Conservation (phyloP, 2,888 invertebrate species). For the Tetragonisca angustula region DNA sequence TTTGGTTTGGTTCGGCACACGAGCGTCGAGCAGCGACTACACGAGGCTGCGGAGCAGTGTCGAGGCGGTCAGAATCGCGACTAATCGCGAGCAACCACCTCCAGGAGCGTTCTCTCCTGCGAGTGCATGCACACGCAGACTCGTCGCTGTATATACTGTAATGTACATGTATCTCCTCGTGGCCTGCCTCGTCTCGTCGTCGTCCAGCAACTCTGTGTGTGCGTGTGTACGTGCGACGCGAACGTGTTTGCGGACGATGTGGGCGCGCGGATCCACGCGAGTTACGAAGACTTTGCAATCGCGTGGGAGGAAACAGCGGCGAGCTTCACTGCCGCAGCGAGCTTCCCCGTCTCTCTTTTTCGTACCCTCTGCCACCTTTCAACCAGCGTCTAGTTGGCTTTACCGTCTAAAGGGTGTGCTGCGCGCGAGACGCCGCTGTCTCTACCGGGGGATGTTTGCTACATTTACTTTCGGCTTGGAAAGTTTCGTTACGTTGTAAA, state of each 20-base stretch:
- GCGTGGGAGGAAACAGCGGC: conserved; percentile 47
- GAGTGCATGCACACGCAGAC: conserved; percentile 34
- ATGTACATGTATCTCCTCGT: too few species aligned
- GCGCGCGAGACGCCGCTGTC: too few species aligned
- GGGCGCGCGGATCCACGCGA: conserved; percentile 20
- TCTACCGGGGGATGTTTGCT: neutral
- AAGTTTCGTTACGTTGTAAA: too few species aligned
- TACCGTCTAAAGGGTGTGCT: neutral
- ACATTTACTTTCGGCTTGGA: too few species aligned
- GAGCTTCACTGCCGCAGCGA: conserved; percentile 52
- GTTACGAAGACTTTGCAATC: conserved; percentile 29
- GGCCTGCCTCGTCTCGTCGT: too few species aligned
- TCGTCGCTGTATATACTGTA: neutral
- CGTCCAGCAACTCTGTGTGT: neutral
- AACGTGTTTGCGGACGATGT: neutral
- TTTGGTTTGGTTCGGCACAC: too few species aligned
- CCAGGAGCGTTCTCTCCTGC: conserved; percentile 51
- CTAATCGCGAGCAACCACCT: conserved; percentile 57
- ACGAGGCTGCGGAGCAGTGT: neutral
- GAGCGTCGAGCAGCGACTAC: neutral
- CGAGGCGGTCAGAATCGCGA: conserved; percentile 53
- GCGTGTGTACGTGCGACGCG: neutral
- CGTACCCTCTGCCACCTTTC: neutral
- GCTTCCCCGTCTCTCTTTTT: conserved; percentile 25
- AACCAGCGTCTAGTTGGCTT: neutral